A percentile compares a stretch with the other conserved stretches of the same genome.
phyloP scores from a whole-genome alignment of 2,113 vertebrate genomes.

The Festucalex cinctus region DNA sequence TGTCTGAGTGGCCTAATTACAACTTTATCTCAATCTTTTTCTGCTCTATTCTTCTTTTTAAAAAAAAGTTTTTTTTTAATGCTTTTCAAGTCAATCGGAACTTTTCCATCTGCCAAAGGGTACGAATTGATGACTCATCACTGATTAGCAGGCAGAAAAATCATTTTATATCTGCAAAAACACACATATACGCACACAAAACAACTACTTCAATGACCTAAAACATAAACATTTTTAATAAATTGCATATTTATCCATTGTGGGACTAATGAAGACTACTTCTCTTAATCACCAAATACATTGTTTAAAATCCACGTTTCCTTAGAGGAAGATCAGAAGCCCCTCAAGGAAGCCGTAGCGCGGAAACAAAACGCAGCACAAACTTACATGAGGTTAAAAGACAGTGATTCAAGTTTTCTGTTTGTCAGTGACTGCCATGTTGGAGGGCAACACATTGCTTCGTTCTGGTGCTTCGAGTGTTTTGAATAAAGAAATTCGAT shows the following conservation, averaged over 20 bases:
- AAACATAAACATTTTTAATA: background rate
- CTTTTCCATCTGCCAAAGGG: background rate
- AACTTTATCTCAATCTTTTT: constrained; percentile 31
- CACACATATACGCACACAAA: background rate
- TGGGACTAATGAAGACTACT: too few relatives aligned
- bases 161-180: background rate
- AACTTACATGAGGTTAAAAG: too few relatives aligned
- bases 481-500: too few relatives aligned
- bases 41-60: constrained; percentile 28
- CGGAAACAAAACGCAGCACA: too few relatives aligned
- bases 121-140: background rate
- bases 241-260: too few relatives aligned
- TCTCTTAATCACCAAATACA: too few relatives aligned
- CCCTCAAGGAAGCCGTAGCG: background rate
- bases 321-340: background rate
- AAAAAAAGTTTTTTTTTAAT: constrained; percentile 17
- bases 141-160: background rate
- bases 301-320: background rate
- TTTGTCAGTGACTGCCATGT: too few relatives aligned
- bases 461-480: too few relatives aligned
- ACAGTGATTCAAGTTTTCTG: too few relatives aligned
- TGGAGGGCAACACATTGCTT: too few relatives aligned
- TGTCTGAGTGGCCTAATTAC: constrained; percentile 39
- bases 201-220: background rate
- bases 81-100: constrained; percentile 17